Conservation (phyloP, 2,113 vertebrate genomes). For the Pedetes capensis region DNA sequence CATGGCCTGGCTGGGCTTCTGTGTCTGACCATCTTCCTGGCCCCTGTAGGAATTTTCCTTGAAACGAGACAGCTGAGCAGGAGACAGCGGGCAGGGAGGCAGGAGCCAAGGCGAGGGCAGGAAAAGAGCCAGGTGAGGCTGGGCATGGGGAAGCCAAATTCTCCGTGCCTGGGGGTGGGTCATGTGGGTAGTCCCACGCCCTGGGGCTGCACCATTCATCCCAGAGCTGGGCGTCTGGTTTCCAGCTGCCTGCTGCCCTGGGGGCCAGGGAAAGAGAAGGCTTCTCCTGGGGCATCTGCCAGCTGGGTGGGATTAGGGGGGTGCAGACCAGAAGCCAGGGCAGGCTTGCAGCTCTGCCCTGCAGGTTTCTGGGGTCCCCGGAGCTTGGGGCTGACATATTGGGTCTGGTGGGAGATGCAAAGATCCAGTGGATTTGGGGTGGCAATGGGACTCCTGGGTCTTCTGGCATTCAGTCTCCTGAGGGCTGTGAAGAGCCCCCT, state of each 20-base stretch:
- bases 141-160: background rate
- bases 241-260: background rate
- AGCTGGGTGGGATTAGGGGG: background rate
- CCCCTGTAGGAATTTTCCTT: slow-evolving; percentile 21
- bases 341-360: no score
- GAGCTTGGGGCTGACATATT: background rate
- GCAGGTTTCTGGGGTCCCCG: background rate
- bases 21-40: background rate
- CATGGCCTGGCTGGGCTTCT: accelerated
- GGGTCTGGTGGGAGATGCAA: background rate
- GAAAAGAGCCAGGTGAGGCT: background rate
- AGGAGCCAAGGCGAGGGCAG: background rate
- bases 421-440: background rate
- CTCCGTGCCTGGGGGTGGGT: background rate
- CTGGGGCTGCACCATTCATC: accelerated
- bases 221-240: background rate
- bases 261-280: background rate
- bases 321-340: background rate
- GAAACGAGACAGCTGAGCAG: background rate
- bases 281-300: background rate
- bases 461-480: background rate
- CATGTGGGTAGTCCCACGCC: background rate
- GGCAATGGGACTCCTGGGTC: background rate
- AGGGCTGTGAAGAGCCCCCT: accelerated
- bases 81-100: background rate